A percentile compares a stretch with the other conserved stretches of the same genome.
Conservation (phyloP, 2,888 invertebrate species). For the Alloplasta piceator region DNA sequence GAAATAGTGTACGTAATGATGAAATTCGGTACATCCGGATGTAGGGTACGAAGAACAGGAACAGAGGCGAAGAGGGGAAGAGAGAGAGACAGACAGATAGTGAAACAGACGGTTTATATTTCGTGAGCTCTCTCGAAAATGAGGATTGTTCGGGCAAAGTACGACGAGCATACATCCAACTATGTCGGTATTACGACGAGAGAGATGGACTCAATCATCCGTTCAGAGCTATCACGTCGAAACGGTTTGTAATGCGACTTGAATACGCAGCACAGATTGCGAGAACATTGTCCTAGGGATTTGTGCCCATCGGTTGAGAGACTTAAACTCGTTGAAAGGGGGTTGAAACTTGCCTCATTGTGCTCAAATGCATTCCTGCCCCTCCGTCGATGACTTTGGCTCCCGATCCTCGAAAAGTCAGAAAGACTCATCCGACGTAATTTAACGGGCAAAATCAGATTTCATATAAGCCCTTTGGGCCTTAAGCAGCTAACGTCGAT, state of each 20-base stretch:
- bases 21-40: conserved; percentile 29
- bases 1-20: background rate
- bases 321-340: conserved; percentile 24
- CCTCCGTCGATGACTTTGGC: background rate
- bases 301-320: conserved; percentile 23
- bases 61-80: background rate
- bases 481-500: background rate
- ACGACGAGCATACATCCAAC: conserved; percentile 1
- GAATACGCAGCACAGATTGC: conserved; percentile 1
- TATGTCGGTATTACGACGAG: background rate
- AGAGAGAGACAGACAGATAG: background rate
- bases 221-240: conserved; percentile 23
- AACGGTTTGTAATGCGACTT: conserved; percentile 27
- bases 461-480: background rate
- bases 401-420: background rate
- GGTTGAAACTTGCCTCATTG: conserved; percentile 30
- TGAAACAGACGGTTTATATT: background rate
- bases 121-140: conserved; percentile 21
- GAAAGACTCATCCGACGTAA: too few relatives aligned
- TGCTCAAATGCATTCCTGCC: background rate
- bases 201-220: conserved; percentile 39
- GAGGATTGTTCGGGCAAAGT: conserved; percentile 31
- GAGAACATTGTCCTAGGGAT: conserved; percentile 45
- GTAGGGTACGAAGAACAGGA: background rate
- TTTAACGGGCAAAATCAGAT: background rate